phyloP scores from a whole-genome alignment of 1,140 invertebrate genomes.

The Stenopsyche tienmushanensis region DNA sequence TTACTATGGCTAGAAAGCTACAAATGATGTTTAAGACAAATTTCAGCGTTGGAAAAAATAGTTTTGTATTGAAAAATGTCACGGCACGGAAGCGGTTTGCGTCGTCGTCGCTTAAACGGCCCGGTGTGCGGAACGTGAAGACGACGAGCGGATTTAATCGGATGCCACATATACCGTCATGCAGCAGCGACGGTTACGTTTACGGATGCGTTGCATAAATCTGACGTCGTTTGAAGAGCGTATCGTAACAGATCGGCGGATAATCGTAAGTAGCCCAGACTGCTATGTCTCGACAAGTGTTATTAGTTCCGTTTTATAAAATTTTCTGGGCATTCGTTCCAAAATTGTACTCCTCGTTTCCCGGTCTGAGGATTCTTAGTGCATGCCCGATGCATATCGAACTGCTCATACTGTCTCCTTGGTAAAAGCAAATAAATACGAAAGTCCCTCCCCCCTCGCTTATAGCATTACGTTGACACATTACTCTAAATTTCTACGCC shows the following conservation, averaged over 20 bases:
- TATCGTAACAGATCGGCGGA: conserved; percentile 26
- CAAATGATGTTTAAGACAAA: conserved; percentile 27
- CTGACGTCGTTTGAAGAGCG: conserved; percentile 21
- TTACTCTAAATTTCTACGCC: no score
- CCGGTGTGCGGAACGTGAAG: conserved; percentile 13
- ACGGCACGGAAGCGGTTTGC: conserved; percentile 28
- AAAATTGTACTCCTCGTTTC: not conserved
- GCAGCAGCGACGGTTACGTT: conserved; percentile 19
- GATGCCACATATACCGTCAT: conserved; percentile 8
- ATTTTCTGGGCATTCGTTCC: conserved; percentile 35
- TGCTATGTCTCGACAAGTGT: conserved; percentile 39
- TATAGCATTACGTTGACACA: no score
- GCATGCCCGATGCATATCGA: conserved; percentile 34
- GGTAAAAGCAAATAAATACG: no score
- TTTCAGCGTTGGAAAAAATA: conserved; percentile 24
- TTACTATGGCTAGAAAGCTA: no score
- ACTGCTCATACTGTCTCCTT: no score
- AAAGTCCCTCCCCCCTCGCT: no score
- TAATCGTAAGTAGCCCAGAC: conserved; percentile 42
- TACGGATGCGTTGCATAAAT: conserved; percentile 22
- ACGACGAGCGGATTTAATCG: conserved; percentile 18
- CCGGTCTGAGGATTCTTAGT: conserved; percentile 33
- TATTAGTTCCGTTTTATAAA: conserved; percentile 33
- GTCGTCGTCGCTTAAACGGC: conserved; percentile 22
- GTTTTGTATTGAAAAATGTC: conserved; percentile 5